These are phyloP conservation scores for Hypselothyrea guttata DNA, from an alignment of 2,888 invertebrate species.

Conservation along the genomic window DNA sequence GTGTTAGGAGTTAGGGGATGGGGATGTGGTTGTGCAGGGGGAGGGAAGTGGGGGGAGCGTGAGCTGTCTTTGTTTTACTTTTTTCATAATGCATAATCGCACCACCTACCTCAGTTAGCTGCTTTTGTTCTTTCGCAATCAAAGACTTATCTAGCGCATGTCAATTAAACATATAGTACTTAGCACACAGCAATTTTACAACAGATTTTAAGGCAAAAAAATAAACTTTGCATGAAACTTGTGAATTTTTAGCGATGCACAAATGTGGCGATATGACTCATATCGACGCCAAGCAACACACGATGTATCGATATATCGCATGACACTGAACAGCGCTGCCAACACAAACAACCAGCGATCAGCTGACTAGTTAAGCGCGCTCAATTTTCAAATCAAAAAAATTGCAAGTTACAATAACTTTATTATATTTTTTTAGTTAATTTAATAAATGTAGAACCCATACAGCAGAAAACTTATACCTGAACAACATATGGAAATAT, in stretches of 20 bases:
- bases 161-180: slow-evolving; percentile 9
- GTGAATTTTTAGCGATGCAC: slow-evolving; percentile 34
- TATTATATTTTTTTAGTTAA: too few relatives aligned
- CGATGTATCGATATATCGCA: background rate
- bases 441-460: too few relatives aligned
- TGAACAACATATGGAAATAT: too few relatives aligned
- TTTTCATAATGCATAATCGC: slow-evolving; percentile 7
- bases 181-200: slow-evolving; percentile 17
- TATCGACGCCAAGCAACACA: background rate
- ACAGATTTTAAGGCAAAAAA: slow-evolving; percentile 15
- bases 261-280: background rate
- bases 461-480: too few relatives aligned
- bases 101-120: slow-evolving; percentile 29
- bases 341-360: too few relatives aligned
- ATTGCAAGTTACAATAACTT: too few relatives aligned
- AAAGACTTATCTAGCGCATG: slow-evolving; percentile 18
- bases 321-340: background rate
- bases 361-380: too few relatives aligned
- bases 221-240: slow-evolving; percentile 36
- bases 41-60: slow-evolving; percentile 10
- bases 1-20: too few relatives aligned
- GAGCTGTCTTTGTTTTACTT: slow-evolving; percentile 36
- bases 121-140: slow-evolving; percentile 6
- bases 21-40: slow-evolving; percentile 31
- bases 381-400: too few relatives aligned